phyloP scores from a whole-genome alignment of 2,797 vertebrate genomes.

The Fistularia commersonii region DNA sequence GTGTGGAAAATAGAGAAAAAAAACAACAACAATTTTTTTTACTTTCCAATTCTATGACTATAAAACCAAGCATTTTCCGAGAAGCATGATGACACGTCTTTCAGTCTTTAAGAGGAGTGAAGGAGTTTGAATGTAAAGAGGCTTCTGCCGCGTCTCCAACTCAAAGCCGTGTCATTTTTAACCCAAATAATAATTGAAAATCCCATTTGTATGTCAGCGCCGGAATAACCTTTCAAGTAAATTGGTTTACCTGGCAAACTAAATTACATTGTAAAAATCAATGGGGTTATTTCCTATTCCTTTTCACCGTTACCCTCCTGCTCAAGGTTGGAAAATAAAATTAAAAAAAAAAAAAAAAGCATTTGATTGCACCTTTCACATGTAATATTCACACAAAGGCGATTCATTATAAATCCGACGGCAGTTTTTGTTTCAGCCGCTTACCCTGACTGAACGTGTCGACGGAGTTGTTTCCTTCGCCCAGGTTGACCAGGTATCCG shows the following conservation, averaged over 20 bases:
- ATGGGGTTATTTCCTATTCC: not conserved
- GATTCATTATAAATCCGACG: not conserved
- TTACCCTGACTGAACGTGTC: constrained; percentile 91
- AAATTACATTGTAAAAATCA: not conserved
- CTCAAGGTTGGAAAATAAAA: not conserved
- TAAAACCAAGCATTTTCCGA: no score
- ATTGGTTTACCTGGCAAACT: constrained; percentile 1
- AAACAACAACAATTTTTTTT: not conserved
- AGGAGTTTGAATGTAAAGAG: no score
- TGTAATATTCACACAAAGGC: constrained; percentile 11
- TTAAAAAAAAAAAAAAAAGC: no score
- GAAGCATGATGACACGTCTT: no score
- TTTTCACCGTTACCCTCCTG: not conserved
- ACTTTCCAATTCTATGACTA: no score
- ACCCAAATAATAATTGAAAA: not conserved
- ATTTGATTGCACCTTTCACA: constrained; percentile 1
- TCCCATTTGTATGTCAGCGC: not conserved
- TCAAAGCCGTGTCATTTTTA: not conserved
- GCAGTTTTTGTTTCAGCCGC: constrained; percentile 8
- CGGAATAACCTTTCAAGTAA: constrained; percentile 6
- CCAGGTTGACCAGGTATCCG: constrained; percentile 85
- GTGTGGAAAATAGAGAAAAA: constrained; percentile 52
- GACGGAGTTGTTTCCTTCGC: constrained; percentile 87
- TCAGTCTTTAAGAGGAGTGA: no score
- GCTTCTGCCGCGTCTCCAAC: no score